Conservation (phyloP, 2,113 vertebrate species). For the Paraplagusia blochii region DNA sequence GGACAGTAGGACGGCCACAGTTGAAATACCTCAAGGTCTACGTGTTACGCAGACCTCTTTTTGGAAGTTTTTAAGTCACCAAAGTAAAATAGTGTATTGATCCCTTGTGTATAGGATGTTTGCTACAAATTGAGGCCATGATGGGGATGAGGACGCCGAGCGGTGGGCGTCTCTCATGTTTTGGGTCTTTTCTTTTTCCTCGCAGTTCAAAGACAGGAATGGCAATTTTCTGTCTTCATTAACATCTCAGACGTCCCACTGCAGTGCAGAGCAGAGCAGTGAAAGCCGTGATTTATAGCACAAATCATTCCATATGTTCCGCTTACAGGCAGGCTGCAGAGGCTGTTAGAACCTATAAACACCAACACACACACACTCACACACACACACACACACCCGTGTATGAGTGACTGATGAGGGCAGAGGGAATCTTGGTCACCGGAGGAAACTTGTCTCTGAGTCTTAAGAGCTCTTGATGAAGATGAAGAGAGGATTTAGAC, state of each 20-base stretch:
- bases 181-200: conserved; percentile 28
- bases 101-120: background rate
- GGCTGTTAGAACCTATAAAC: conserved; percentile 47
- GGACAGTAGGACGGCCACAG: conserved; percentile 50
- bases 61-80: too few relatives aligned
- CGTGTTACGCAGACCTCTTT: conserved; percentile 19
- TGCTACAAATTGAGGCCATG: background rate
- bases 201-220: conserved; percentile 42
- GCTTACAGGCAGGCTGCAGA: conserved; percentile 46
- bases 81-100: background rate
- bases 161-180: conserved; percentile 12
- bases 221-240: conserved; percentile 56
- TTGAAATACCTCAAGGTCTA: conserved; percentile 41
- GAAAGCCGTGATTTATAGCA: conserved; percentile 54
- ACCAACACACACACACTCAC: conserved; percentile 31
- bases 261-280: conserved; percentile 25
- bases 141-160: background rate
- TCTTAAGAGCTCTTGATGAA: conserved; percentile 69
- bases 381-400: conserved; percentile 21
- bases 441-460: conserved; percentile 57
- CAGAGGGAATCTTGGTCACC: conserved; percentile 51
- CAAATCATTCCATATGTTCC: conserved; percentile 60
- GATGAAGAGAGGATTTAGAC: conserved; percentile 63
- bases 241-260: conserved; percentile 38
- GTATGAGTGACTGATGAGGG: conserved; percentile 52